A percentile compares a stretch with the other conserved stretches of the same genome.
Evolutionary conservation across 2,888 invertebrate species (phyloP).

Genomic region (Elysia crispata): DNA sequence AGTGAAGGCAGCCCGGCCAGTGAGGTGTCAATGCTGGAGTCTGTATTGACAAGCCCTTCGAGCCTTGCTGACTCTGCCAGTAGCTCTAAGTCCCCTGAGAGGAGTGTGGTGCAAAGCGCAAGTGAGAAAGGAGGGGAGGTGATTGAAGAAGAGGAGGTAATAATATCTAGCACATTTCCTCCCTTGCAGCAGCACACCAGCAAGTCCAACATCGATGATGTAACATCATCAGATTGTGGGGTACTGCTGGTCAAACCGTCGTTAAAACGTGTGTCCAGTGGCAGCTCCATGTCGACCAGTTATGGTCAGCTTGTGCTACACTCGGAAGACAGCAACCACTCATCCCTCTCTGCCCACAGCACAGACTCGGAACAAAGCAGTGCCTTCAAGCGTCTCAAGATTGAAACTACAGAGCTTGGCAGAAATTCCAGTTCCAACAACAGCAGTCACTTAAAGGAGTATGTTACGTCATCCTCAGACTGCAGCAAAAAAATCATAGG

Average conservation of each 20-base stretch:
- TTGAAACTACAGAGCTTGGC: conserved; percentile 43
- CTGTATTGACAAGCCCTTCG: conserved; percentile 34
- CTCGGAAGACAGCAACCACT: conserved; percentile 73
- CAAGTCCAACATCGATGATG: conserved; percentile 44
- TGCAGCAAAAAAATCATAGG: conserved; percentile 11
- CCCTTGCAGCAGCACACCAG: conserved; percentile 38
- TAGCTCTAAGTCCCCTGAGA: conserved; percentile 39
- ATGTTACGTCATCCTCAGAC: conserved; percentile 45
- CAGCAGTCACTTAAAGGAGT: conserved; percentile 31
- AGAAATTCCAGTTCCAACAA: conserved; percentile 43
- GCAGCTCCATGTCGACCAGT: conserved; percentile 31
- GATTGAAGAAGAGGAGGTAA: conserved; percentile 30
- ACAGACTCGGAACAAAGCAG: conserved; percentile 67
- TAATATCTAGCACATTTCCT: conserved; percentile 40
- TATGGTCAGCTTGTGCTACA: conserved; percentile 39
- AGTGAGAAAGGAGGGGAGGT: too few species aligned
- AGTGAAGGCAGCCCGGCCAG: conserved; percentile 35
- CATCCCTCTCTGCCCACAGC: conserved; percentile 63
- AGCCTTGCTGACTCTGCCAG: conserved; percentile 16
- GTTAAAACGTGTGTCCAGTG: conserved; percentile 46
- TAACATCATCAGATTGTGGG: conserved; percentile 41
- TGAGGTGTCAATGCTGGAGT: conserved; percentile 26
- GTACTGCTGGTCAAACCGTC: conserved; percentile 44
- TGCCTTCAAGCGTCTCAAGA: conserved; percentile 53
- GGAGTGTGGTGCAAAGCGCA: too few species aligned